phyloP scores from a whole-genome alignment of 1,140 invertebrate species.

The Aphaenogaster floridana region DNA sequence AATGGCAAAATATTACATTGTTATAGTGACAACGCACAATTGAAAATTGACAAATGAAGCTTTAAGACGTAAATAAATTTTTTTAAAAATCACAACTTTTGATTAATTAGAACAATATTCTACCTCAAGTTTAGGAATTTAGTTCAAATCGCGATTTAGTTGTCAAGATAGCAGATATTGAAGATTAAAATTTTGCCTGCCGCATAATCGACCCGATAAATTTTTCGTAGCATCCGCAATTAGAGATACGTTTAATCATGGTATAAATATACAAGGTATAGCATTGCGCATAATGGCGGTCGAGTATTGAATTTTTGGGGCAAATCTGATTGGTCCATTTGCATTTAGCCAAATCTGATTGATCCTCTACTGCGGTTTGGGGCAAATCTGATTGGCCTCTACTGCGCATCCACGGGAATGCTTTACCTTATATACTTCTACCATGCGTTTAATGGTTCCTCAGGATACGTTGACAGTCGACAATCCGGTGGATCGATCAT shows the following conservation, averaged over 20 bases:
- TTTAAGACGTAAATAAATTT: not conserved
- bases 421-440: too few species aligned
- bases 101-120: not conserved
- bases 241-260: not conserved
- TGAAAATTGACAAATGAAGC: not conserved
- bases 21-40: not conserved
- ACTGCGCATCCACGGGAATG: too few species aligned
- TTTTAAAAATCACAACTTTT: not conserved
- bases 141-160: not conserved
- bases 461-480: not conserved
- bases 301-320: too few species aligned
- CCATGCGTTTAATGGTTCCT: not conserved
- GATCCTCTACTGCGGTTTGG: too few species aligned
- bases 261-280: too few species aligned
- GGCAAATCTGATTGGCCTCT: too few species aligned
- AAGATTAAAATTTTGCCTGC: not conserved
- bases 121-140: not conserved
- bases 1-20: not conserved
- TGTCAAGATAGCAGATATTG: not conserved
- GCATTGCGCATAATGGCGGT: too few species aligned
- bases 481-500: constrained; percentile 63
- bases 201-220: not conserved
- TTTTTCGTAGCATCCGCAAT: not conserved
- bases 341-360: too few species aligned
- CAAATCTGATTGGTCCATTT: too few species aligned